These are phyloP conservation scores for Sandelia bainsii DNA, from an alignment of 2,797 vertebrate genomes.

Conservation along the genomic window DNA sequence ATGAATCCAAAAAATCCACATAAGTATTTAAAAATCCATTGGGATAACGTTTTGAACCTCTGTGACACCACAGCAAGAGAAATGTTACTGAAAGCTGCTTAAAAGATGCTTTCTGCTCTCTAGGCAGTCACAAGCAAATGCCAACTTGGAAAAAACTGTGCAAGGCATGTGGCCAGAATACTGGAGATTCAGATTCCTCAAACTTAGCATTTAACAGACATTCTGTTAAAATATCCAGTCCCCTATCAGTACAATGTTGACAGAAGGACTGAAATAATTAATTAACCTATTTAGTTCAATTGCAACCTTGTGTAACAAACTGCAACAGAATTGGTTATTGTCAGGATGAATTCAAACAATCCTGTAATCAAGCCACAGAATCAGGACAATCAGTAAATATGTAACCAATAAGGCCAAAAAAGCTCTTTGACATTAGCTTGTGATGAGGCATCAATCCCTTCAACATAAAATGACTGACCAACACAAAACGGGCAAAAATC, in stretches of 20 bases:
- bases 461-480: conserved; percentile 36
- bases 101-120: conserved; percentile 47
- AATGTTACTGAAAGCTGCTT: conserved; percentile 42
- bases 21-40: conserved; percentile 48
- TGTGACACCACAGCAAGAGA: conserved; percentile 47
- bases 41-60: conserved; percentile 56
- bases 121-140: conserved; percentile 32
- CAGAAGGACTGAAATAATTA: background rate
- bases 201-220: conserved; percentile 31
- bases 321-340: conserved; percentile 32
- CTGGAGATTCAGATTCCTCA: conserved; percentile 7
- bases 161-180: conserved; percentile 29
- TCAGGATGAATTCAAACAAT: conserved; percentile 45
- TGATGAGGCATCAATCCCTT: conserved; percentile 45
- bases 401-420: conserved; percentile 23
- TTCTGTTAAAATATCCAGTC: conserved; percentile 3
- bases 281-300: background rate
- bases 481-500: conserved; percentile 10
- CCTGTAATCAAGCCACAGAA: conserved; percentile 32
- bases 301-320: conserved; percentile 14
- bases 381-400: conserved; percentile 33
- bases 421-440: conserved; percentile 8
- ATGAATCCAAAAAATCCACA: conserved; percentile 35
- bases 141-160: conserved; percentile 37
- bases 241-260: conserved; percentile 4